Base-by-base conservation (phyloP, 2,797 vertebrate genomes). In the Pseudopleuronectes americanus region DNA sequence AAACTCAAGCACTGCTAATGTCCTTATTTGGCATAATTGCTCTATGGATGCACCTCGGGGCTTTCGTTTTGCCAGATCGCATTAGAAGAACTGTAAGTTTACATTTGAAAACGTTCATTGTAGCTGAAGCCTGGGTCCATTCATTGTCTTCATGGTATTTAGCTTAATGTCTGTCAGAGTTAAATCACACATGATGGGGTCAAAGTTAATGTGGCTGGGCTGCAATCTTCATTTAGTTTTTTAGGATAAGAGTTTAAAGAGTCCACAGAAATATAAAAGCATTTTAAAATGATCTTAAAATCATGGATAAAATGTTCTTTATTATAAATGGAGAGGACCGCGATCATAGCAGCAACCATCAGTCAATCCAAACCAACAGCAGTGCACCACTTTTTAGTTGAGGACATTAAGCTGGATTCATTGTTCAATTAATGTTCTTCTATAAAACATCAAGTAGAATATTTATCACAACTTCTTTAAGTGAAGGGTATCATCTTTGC, bases 81-180 rank as follows among this genome's bases (percentile, higher is more conserved):
- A 89, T 93, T 86, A 88, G 74, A 54, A 57, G 45, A 87, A 68
- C 74, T 88, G 81, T 70, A 83, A 13, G 62, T 84, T 87, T 82
- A 54, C 70, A 85, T 13, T 67, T 71, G 79, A 71, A 74, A 83
- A 90, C 72, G 55, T 74, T 89, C 6, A 84, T 86, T 73, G 65
- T 64, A 77, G 74, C 81, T 86, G 81, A 86, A 83, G 83, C 74
- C 69, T 76, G 56, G 57, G 73, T 68, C 62, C 58, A 47, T 87
- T 81, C 61, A 76, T 83, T 81, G 80, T 79, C 84, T 77, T 72
- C 21, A 69, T 90, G 84, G 72, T 86, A 89, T 90, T 92, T 91
- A 84, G 74, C 67, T 57, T 76, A 72, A 74, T 79, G 75, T 84
- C 76, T 63, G 68, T 86, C 71, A 84, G 65, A 74, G 77, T 90